Percentiles rank a stretch among this genome's conserved stretches.
phyloP scores from a whole-genome alignment of 2,113 vertebrate species.

The Leiothrix lutea region DNA sequence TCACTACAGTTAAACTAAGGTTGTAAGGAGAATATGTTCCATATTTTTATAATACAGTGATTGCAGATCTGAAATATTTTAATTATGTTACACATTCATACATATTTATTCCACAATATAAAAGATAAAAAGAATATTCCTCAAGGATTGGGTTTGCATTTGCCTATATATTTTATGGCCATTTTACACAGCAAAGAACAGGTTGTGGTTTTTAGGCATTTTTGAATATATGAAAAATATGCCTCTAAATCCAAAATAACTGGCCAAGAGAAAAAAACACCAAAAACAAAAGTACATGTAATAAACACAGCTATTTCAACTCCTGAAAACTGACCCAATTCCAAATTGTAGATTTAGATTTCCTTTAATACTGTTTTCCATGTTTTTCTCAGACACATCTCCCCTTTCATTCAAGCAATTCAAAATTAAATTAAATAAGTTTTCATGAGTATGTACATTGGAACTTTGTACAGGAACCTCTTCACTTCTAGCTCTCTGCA shows the following conservation, averaged over 20 bases:
- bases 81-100: neutral
- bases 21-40: neutral
- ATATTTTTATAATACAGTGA: neutral
- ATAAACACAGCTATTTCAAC: neutral
- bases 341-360: neutral
- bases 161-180: neutral
- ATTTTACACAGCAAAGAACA: neutral
- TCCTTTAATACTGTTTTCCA: neutral
- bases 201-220: neutral
- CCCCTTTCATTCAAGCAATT: neutral
- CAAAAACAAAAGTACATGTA: neutral
- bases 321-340: neutral
- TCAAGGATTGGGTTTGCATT: neutral
- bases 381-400: neutral
- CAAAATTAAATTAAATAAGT: neutral
- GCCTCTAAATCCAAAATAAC: neutral
- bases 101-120: neutral
- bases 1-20: neutral
- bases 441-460: accelerated
- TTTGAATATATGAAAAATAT: neutral
- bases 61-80: neutral
- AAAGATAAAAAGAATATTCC: neutral
- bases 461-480: neutral
- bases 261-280: neutral
- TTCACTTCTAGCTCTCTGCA: neutral